These are phyloP conservation scores for Pterocles gutturalis DNA, from an alignment of 2,113 vertebrate genomes.

Conservation along the genomic window DNA sequence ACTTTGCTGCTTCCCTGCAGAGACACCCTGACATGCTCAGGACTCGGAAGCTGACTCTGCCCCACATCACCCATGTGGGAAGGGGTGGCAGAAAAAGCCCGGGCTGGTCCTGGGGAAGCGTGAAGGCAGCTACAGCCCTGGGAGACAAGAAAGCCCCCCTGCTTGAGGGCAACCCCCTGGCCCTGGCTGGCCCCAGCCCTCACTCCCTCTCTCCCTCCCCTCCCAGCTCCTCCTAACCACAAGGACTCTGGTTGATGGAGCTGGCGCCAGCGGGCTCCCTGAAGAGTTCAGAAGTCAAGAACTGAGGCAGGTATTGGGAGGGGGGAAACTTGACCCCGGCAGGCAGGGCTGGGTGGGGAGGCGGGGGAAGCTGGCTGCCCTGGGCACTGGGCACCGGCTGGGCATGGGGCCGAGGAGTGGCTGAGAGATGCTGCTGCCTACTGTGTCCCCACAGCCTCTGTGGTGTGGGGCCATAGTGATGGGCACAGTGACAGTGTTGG, in stretches of 20 bases:
- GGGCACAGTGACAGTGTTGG: background rate
- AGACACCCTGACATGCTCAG: background rate
- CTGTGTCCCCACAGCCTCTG: background rate
- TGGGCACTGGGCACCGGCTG: background rate
- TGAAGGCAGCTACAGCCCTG: background rate
- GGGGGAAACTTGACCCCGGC: constrained; percentile 67
- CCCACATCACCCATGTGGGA: rapidly evolving
- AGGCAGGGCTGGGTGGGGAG: background rate
- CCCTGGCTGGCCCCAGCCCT: background rate
- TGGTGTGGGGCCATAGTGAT: rapidly evolving
- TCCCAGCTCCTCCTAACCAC: constrained; percentile 71
- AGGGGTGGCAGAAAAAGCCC: background rate
- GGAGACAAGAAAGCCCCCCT: background rate
- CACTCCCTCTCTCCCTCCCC: background rate
- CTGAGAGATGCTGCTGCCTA: rapidly evolving
- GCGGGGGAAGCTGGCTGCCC: background rate
- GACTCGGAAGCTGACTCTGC: background rate
- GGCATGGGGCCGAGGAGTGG: background rate
- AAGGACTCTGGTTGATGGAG: constrained; percentile 80
- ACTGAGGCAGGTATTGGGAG: constrained; percentile 53
- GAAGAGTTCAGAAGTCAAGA: constrained; percentile 82
- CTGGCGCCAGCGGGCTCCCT: constrained; percentile 81
- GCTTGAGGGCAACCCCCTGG: background rate
- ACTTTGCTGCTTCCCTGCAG: background rate
- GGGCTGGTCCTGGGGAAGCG: background rate